Evolutionary conservation across 37 sponge, comb jelly and placozoan genomes (phyloP), one percentile per base, ranked within the genome.

Genomic region (Bolinopsis microptera): DNA sequence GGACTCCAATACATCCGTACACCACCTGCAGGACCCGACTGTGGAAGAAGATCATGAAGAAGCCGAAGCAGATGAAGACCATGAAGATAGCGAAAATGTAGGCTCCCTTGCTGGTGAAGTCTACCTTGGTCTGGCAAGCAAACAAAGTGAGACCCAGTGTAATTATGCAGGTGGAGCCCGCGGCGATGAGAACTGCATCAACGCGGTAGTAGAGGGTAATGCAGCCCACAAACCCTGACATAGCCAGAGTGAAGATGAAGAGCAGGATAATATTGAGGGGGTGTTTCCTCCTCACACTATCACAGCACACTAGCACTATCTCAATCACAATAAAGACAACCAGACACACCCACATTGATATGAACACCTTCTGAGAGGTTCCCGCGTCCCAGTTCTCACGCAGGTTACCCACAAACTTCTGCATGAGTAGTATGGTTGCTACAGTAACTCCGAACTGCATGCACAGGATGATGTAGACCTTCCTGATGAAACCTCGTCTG

Each of bases 21-120:
- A 86, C 90, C 13, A 86, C 90, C 67, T 86, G 90, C 61, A 86
- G 32, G 31, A 86, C 36, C 1, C 90, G 90, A 23, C 90, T 86
- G 90, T 39, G 39, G 90, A 86, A 86, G 48, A 86, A 48, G 48
- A 41, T 41, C 25, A 38, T 26, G 90, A 86, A 86, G 90, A 86
- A 86, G 0, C 90, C 90, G 36, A 86, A 86, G 90, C 90, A 86
- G 90, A 86, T 28, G 90, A 86, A 86, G 25, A 86, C 90, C 23
- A 86, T 35, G 36, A 86, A 34, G 41, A 40, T 16, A 38, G 61
- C 90, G 61, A 86, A 86, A 48, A 86, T 28, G 90, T 86, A 86
- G 27, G 90, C 48, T 37, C 90, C 90, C 26, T 86, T 86, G 25
- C 90, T 38, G 3, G 90, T 86, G 90, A 86, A 48, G 26, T 86